Evolutionary conservation across 1,140 invertebrate species (phyloP).

Genomic region (Drosophila repletoides): DNA sequence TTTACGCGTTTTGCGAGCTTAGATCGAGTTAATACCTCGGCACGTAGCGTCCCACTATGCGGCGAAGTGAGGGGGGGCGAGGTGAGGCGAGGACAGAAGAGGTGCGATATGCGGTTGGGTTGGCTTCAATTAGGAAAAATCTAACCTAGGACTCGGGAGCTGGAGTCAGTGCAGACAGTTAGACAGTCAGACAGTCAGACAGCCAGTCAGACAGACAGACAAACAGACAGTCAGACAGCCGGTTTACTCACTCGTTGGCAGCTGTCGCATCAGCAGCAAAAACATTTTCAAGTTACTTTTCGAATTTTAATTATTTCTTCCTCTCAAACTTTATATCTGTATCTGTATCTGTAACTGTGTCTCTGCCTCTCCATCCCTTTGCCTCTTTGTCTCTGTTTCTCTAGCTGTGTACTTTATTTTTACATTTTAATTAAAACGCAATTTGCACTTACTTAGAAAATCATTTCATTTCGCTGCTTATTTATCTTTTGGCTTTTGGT

Average conservation of each 20-base stretch:
- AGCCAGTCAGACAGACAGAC: neutral
- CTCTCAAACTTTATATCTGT: neutral
- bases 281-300: slow-evolving; percentile 73
- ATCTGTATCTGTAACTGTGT: neutral
- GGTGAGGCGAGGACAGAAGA: neutral
- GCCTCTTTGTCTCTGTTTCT: neutral
- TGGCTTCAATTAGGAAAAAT: too few relatives aligned
- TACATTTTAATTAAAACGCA: slow-evolving; percentile 79
- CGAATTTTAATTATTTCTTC: slow-evolving; percentile 76
- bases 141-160: too few relatives aligned
- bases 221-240: neutral
- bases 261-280: slow-evolving; percentile 54
- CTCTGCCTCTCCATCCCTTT: neutral
- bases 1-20: slow-evolving; percentile 75
- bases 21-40: slow-evolving; percentile 76
- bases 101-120: neutral
- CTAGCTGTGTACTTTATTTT: slow-evolving; percentile 67
- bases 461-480: slow-evolving; percentile 65
- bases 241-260: slow-evolving; percentile 33
- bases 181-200: slow-evolving; percentile 18
- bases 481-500: slow-evolving; percentile 46
- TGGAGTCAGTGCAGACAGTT: neutral
- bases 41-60: slow-evolving; percentile 42
- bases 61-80: neutral
- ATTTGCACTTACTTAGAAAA: slow-evolving; percentile 79